Base-by-base conservation (phyloP, 1,140 invertebrate genomes). In the Bicyclus anynana region DNA sequence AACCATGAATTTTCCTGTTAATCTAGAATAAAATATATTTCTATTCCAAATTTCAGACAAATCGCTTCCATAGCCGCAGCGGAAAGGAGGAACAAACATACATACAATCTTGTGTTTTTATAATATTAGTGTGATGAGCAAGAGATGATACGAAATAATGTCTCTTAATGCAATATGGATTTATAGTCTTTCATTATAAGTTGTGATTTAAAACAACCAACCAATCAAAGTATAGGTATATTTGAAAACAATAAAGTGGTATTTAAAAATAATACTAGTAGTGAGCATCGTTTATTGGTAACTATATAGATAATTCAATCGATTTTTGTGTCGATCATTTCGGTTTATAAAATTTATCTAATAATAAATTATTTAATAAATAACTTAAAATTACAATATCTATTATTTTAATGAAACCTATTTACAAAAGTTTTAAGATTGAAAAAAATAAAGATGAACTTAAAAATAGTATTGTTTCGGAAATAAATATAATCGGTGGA, bases 361-460 rank as follows among this genome's bases (percentile, higher is more conserved):
- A 69, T 58, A 58, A 58, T 60, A 68, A 72, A 69, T 64, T 66
- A 68, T 66, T 59, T 57, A 70, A 67, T 72, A 72, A 62, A 69
- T 74, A 69, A 72, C 60, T 66, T 70, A 63, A 27, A 53, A 44
- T 44, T 44, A 46, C 53, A 71, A 56, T 58, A 62, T 49, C 55
- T 44, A 58, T 56, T 46, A 57, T 46, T 46, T 54, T 56, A 65
- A 50, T 16, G 65, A 61, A 65, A 55, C 61, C 67, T 81, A 84
- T 84, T 75, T 84, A 84, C 81, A 84, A 80, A 52, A 79, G 75
- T 46, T 69, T 65, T 44, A 57, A 57, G 37, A 57, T 4, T 47
- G 50, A 47, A 57, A 35, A 47, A n/a, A 47, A 14, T n/a, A 18
- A 29, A 33, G 17, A 51, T 51, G 62, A 52, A 63, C 65, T 35